A percentile compares a stretch with the other conserved stretches of the same genome.
phyloP scores from a whole-genome alignment of 2,113 vertebrate genomes.

The Heterocephalus glaber region DNA sequence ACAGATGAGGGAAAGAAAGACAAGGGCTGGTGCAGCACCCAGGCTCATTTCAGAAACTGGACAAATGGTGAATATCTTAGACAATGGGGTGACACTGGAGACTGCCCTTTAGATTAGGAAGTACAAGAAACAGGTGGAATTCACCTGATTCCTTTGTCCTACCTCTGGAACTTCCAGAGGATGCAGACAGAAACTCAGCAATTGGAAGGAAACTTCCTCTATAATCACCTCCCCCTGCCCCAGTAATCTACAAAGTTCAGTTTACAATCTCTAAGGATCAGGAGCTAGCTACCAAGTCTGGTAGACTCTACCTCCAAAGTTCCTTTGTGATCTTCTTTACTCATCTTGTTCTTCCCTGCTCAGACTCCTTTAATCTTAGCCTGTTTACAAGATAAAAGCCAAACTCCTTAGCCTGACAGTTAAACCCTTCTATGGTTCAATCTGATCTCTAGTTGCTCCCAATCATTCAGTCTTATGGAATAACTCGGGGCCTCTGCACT shows the following conservation, averaged over 20 bases:
- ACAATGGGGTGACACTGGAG: background rate
- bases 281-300: background rate
- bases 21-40: background rate
- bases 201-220: background rate
- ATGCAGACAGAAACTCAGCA: background rate
- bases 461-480: too few relatives aligned
- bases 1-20: background rate
- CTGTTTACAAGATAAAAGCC: background rate
- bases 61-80: background rate
- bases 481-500: background rate
- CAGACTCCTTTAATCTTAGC: background rate
- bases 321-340: background rate
- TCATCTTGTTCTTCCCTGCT: background rate
- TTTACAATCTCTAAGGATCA: background rate
- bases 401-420: background rate
- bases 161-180: conserved; percentile 1
- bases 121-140: background rate
- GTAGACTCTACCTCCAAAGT: background rate
- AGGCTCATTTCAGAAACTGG: background rate
- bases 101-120: background rate
- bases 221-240: background rate
- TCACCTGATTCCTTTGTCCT: background rate
- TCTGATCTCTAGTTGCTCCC: background rate
- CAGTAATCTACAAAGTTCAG: background rate
- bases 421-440: background rate